Percentiles rank a stretch among this genome's conserved stretches.
Evolutionary conservation across 2,888 invertebrate genomes (phyloP).

Genomic region (Octodonta nipae): DNA sequence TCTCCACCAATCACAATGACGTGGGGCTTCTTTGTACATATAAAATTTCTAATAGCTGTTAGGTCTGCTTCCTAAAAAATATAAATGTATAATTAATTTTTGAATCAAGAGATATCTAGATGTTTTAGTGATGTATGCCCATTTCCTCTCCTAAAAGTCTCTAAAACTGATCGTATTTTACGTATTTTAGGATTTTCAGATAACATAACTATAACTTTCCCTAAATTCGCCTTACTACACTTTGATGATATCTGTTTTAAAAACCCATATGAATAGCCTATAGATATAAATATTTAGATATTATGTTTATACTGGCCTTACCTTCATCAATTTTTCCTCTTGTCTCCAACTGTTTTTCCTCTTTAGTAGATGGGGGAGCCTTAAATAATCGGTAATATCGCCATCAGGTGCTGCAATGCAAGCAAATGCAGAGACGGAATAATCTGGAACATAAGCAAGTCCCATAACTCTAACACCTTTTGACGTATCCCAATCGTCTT

Average conservation of each 20-base stretch:
- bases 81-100: neutral
- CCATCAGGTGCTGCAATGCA: slow-evolving; percentile 80
- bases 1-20: slow-evolving; percentile 72
- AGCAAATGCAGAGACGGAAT: slow-evolving; percentile 73
- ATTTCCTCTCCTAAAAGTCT: too few relatives aligned
- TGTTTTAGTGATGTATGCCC: too few relatives aligned
- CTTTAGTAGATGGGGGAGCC: slow-evolving; percentile 74
- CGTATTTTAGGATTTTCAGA: too few relatives aligned
- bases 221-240: too few relatives aligned
- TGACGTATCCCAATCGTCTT: slow-evolving; percentile 79
- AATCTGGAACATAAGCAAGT: slow-evolving; percentile 76
- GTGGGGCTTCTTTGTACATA: slow-evolving; percentile 83
- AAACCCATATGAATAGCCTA: neutral
- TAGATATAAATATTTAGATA: neutral
- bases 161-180: too few relatives aligned
- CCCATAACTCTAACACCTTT: slow-evolving; percentile 79
- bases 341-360: slow-evolving; percentile 59
- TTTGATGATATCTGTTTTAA: too few relatives aligned
- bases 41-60: slow-evolving; percentile 59
- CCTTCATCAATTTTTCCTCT: slow-evolving; percentile 47
- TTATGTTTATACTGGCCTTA: slow-evolving; percentile 28
- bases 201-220: too few relatives aligned
- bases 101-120: too few relatives aligned
- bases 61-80: slow-evolving; percentile 47
- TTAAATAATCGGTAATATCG: slow-evolving; percentile 80